Evolutionary conservation across 2,797 vertebrate genomes (phyloP).

Genomic region (Cirrhinus molitorella): DNA sequence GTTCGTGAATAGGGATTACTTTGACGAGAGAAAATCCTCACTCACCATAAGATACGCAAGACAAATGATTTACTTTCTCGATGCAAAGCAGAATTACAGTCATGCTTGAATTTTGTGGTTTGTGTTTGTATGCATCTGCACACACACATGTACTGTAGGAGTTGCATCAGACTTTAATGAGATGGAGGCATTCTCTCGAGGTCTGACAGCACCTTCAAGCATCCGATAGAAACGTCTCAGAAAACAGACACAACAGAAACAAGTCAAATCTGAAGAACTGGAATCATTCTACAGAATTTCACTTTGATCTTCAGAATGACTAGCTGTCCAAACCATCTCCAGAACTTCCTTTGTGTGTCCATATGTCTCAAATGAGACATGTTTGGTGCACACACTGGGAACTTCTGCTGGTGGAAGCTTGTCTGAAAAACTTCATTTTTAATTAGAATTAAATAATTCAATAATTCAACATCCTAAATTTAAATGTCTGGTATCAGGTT

Average conservation of each 20-base stretch:
- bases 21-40: constrained; percentile 31
- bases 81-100: not conserved
- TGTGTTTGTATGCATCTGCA: constrained; percentile 16
- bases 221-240: constrained; percentile 21
- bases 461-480: not conserved
- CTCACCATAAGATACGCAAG: not conserved
- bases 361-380: not conserved
- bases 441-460: too few species aligned
- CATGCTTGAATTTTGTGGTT: not conserved
- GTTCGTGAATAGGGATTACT: constrained; percentile 49
- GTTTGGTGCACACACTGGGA: not conserved
- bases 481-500: not conserved
- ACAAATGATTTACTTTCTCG: constrained; percentile 20
- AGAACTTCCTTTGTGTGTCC: constrained; percentile 60
- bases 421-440: constrained; percentile 1
- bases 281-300: constrained; percentile 60
- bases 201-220: constrained; percentile 79
- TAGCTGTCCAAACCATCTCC: constrained; percentile 77
- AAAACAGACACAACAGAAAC: constrained; percentile 71
- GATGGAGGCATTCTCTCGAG: constrained; percentile 73
- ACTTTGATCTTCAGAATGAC: constrained; percentile 81
- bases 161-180: constrained; percentile 73
- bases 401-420: not conserved
- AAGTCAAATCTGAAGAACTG: constrained; percentile 77
- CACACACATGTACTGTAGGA: not conserved